Evolutionary conservation across 2,113 vertebrate genomes (phyloP).

Genomic region (Galeopterus variegatus): DNA sequence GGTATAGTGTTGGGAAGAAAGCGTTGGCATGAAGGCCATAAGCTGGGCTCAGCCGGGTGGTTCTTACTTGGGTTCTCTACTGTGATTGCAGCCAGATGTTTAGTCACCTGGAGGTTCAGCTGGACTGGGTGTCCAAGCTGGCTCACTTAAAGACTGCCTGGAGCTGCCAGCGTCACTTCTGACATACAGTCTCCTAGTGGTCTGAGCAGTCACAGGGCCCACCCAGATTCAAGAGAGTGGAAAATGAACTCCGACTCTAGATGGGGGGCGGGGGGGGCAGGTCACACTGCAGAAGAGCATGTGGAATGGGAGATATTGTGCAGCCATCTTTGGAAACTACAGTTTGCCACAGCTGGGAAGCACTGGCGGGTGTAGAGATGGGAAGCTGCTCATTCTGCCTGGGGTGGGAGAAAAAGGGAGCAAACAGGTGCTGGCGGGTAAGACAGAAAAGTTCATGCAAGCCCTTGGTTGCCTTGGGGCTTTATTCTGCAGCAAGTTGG

Average conservation of each 20-base stretch:
- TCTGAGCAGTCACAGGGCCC: background rate
- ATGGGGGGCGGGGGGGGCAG: accelerated
- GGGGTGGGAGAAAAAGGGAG: background rate
- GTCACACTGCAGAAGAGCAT: background rate
- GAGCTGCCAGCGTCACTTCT: background rate
- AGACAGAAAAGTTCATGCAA: background rate
- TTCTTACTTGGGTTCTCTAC: background rate
- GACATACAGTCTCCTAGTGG: background rate
- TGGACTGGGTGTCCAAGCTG: background rate
- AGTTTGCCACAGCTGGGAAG: background rate
- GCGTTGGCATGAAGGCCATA: no score
- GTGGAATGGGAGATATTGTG: background rate
- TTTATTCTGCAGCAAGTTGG: background rate
- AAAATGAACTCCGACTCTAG: background rate
- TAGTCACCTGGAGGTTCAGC: background rate
- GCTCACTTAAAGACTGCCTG: background rate
- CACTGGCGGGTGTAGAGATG: background rate
- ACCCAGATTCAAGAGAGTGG: background rate
- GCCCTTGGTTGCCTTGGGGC: background rate
- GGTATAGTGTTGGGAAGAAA: background rate
- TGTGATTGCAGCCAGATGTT: background rate
- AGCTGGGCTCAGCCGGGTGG: background rate
- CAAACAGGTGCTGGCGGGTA: no score
- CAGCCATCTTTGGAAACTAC: background rate
- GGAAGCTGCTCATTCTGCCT: background rate